Conservation (phyloP, 2,888 invertebrate genomes). For the Standfussiana lucernea region DNA sequence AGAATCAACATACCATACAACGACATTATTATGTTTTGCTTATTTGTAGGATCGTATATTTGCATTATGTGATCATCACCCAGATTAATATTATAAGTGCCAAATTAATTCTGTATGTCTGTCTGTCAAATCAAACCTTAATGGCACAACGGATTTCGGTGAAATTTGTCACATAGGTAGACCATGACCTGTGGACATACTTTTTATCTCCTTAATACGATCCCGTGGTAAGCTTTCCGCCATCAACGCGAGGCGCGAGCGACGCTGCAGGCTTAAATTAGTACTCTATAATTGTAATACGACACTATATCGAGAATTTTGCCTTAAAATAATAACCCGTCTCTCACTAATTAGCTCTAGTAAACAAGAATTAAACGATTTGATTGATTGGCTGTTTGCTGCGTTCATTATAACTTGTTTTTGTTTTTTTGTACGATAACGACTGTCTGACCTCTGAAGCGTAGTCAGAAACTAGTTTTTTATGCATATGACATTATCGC, state of each 20-base stretch:
- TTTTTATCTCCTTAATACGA: not conserved
- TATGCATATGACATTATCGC: conserved; percentile 29
- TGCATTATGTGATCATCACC: not conserved
- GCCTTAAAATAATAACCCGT: not conserved
- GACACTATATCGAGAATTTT: not conserved
- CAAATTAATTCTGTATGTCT: not conserved
- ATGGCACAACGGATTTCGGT: not conserved
- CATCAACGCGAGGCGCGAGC: not conserved
- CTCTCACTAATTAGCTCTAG: conserved; percentile 3
- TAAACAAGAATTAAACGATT: not conserved
- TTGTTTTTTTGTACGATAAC: conserved; percentile 4
- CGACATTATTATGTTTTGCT: not conserved
- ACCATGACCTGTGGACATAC: not conserved
- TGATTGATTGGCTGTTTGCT: conserved; percentile 9
- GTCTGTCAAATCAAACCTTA: not conserved
- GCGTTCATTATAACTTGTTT: not conserved
- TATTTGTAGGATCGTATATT: not conserved
- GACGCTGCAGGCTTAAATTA: not conserved
- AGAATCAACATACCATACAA: not conserved
- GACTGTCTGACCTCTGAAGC: conserved; percentile 14
- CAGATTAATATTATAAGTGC: not conserved
- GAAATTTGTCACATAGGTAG: not conserved
- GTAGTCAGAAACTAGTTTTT: conserved; percentile 28
- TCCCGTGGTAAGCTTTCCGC: not conserved
- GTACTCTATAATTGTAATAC: not conserved